Evolutionary conservation across 2,888 invertebrate genomes (phyloP).

Genomic region (Lottia gigantea): DNA sequence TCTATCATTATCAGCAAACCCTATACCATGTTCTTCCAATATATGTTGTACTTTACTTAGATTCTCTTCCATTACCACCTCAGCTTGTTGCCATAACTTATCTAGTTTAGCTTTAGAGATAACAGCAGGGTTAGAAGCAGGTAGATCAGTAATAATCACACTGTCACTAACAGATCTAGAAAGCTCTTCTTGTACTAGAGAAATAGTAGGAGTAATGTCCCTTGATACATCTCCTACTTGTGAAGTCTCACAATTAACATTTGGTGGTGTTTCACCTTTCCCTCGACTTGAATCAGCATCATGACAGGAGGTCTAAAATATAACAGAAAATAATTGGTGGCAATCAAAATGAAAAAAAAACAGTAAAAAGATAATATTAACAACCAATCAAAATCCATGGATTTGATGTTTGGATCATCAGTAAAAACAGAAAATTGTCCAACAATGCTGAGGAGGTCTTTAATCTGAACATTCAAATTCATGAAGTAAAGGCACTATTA

Average conservation of each 20-base stretch:
- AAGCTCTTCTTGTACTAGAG: conserved; percentile 14
- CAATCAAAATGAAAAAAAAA: too few relatives aligned
- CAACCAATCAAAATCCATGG: too few relatives aligned
- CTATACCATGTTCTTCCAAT: conserved; percentile 52
- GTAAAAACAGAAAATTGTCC: too few relatives aligned
- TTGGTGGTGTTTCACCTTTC: conserved; percentile 22
- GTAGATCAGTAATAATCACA: conserved; percentile 10
- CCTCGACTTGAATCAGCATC: conserved; percentile 38
- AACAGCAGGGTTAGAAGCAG: conserved; percentile 10
- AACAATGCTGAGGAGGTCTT: too few relatives aligned
- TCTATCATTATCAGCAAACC: conserved; percentile 48
- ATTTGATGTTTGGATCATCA: too few relatives aligned
- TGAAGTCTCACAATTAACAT: conserved; percentile 5
- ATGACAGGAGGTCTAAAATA: conserved; percentile 54
- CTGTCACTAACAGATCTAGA: conserved; percentile 14
- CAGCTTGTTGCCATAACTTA: conserved; percentile 48
- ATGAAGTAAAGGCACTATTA: too few relatives aligned
- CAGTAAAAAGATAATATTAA: too few relatives aligned
- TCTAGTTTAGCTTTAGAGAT: conserved; percentile 30
- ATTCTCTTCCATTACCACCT: conserved; percentile 44
- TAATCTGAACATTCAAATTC: too few relatives aligned
- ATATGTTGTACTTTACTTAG: conserved; percentile 37
- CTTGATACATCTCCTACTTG: background rate
- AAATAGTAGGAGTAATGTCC: conserved; percentile 4
- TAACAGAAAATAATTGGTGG: background rate